A percentile compares a stretch with the other conserved stretches of the same genome.
phyloP scores from a whole-genome alignment of 2,888 invertebrate species.

The Gonocerus acuteangulatus region DNA sequence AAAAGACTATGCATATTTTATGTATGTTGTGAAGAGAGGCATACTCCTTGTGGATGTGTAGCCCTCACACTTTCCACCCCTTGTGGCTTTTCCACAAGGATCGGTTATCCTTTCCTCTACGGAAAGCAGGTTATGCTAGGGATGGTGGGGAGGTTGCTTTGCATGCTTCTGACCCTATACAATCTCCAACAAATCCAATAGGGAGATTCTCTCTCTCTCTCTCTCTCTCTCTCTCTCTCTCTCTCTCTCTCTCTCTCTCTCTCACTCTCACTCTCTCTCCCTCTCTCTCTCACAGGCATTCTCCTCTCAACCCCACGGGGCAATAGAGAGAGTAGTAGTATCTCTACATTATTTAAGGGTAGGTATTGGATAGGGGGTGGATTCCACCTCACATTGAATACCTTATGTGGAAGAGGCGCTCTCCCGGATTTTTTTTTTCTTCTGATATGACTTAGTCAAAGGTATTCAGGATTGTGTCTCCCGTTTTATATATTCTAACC shows the following conservation, averaged over 20 bases:
- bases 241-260: background rate
- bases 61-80: too few relatives aligned
- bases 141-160: background rate
- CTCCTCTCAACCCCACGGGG: background rate
- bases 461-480: too few relatives aligned
- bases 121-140: conserved; percentile 13
- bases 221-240: background rate
- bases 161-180: conserved; percentile 16
- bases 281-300: background rate
- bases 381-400: conserved; percentile 14
- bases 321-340: too few relatives aligned
- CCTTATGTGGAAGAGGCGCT: conserved; percentile 9
- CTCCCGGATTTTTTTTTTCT: background rate
- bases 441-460: background rate
- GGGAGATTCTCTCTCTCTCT: background rate
- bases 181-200: conserved; percentile 22
- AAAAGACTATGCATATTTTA: too few relatives aligned
- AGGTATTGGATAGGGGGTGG: background rate
- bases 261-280: background rate
- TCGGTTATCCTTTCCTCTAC: too few relatives aligned
- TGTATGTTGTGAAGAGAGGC: too few relatives aligned
- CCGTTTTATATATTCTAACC: too few relatives aligned
- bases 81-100: too few relatives aligned
- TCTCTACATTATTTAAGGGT: conserved; percentile 23
- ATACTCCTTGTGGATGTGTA: too few relatives aligned